phyloP scores from a whole-genome alignment of 2,888 invertebrate species.

The Entomobrya multifasciata region DNA sequence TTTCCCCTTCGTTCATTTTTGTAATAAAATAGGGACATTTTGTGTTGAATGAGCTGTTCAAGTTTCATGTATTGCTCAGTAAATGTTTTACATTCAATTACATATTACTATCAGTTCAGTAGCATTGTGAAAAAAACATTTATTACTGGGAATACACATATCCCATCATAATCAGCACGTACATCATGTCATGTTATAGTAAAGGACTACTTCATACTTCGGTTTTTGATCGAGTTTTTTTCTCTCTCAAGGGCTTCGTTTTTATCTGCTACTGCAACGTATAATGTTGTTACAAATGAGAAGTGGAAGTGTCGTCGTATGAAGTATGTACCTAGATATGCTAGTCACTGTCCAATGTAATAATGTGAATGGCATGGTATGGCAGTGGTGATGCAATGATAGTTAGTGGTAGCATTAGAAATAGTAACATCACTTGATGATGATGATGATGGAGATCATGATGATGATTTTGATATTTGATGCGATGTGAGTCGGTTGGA shows the following conservation, averaged over 20 bases:
- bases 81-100: too few relatives aligned
- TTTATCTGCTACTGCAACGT: background rate
- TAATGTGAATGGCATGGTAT: background rate
- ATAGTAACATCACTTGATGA: conserved; percentile 61
- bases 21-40: too few relatives aligned
- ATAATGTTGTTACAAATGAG: conserved; percentile 11
- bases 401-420: conserved; percentile 42
- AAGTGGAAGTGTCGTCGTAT: conserved; percentile 24
- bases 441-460: conserved; percentile 43
- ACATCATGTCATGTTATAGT: conserved; percentile 31
- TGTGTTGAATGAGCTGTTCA: too few relatives aligned
- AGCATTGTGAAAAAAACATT: background rate
- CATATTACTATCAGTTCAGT: too few relatives aligned
- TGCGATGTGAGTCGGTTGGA: conserved; percentile 73
- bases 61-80: too few relatives aligned
- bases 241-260: conserved; percentile 64
- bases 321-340: background rate
- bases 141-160: background rate
- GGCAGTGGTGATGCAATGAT: background rate
- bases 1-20: too few relatives aligned
- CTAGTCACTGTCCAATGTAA: background rate
- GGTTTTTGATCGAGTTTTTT: conserved; percentile 68
- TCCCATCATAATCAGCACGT: conserved; percentile 1
- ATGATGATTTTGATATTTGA: conserved; percentile 68
- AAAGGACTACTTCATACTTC: conserved; percentile 30